Base-by-base conservation (phyloP, 37 sponge, comb jelly and placozoan species). In the Geodia barretti region DNA sequence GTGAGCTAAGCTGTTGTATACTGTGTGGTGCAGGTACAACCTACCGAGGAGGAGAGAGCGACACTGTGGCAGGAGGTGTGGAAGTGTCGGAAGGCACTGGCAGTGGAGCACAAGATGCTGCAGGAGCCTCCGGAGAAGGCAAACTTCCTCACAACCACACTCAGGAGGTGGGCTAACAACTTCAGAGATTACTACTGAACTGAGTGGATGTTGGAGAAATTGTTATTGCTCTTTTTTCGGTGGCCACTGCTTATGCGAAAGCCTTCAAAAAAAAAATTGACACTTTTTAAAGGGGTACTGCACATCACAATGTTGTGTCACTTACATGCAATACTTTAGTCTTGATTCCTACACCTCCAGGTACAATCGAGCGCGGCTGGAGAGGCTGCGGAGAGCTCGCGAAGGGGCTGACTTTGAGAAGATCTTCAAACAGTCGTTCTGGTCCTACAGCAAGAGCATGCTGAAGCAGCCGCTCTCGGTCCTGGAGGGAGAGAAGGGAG, bases 81-180 rank as follows among this genome's bases (percentile, higher is more conserved):
- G 82, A 39, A 59, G 36, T 85, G 89, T 62, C 72, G 97, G 1
- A 93, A 79, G 60, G 68, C 92, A 19, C 87, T 96, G 54, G 79
- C 86, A n/a, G 89, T 95, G 54, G 97, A 96, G 40, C 82, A 86
- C 74, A 87, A 91, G 41, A 90, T 96, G 89, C 87, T 96, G 40
- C 77, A 91, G 59, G 86, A 89, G 31, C 97, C 97, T 26, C 79
- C 78, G 24, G 89, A 96, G 29, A 73, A 70, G 60, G 86, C 89
- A 5, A 91, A 93, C 25, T 96, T 96, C 84, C 87, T 96, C 11
- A 96, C 97, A 2, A 96, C 97, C 59, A 96, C 97, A 1, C 94
- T 96, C 5, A 38, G 97, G 20, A 76, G 91, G 81, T 90, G 59
- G 19, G 38, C 59, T 43, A n/a, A 23, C 20, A 65, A 17, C 19